Evolutionary conservation across 1,140 invertebrate species (phyloP).

Genomic region (Akabosia matsudoensis): DNA sequence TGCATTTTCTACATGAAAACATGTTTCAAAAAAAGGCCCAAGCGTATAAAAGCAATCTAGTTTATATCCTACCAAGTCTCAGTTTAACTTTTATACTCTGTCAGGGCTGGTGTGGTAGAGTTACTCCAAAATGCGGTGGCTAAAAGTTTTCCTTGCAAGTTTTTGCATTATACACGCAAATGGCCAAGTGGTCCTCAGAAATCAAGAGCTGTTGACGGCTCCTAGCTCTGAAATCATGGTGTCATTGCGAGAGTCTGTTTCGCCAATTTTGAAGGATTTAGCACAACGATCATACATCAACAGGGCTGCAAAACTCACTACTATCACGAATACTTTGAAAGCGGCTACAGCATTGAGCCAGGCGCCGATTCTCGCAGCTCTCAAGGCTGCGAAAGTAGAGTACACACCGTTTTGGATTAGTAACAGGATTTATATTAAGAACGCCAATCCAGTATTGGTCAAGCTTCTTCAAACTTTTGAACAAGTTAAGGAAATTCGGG

Average conservation of each 20-base stretch:
- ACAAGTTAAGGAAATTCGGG: not conserved
- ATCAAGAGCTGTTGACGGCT: not conserved
- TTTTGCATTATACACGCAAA: not conserved
- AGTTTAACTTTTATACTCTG: not conserved
- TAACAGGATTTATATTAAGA: constrained; percentile 6
- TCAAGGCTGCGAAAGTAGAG: not conserved
- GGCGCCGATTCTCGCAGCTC: not conserved
- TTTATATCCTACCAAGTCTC: not conserved
- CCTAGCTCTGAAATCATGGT: constrained; percentile 11
- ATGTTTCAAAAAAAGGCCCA: no score
- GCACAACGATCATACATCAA: not conserved
- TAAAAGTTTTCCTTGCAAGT: not conserved
- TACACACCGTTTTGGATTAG: not conserved
- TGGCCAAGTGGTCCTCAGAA: not conserved
- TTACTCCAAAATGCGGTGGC: not conserved
- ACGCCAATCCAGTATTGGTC: not conserved
- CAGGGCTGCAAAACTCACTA: not conserved
- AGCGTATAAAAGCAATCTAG: not conserved
- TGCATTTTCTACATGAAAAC: no score
- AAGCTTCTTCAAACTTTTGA: not conserved
- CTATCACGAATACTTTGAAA: not conserved
- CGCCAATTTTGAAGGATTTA: not conserved
- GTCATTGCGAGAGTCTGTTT: not conserved
- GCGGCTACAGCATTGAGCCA: not conserved
- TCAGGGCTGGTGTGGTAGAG: not conserved